Base-by-base conservation (phyloP, 2,797 vertebrate species). In the Pipistrellus pygmaeus region DNA sequence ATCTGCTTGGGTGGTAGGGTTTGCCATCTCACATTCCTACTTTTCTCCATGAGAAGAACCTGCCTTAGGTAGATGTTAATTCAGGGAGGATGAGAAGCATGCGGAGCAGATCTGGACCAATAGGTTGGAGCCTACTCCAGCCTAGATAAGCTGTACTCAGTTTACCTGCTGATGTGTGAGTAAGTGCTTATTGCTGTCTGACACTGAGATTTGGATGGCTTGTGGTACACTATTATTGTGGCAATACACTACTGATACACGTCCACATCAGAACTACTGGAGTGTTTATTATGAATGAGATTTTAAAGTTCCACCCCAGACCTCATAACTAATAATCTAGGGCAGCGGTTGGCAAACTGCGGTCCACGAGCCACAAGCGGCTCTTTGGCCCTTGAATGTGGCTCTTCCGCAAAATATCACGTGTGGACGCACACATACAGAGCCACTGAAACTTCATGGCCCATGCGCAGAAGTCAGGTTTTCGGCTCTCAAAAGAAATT, bases 21-120 rank as follows among this genome's bases (percentile, higher is more conserved):
- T 55, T 62, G 12, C 48, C 38, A n/a, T 35, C 64, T 93, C 53
- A 78, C 23, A 30, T 18, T 13, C 30, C 57, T 85, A 75, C 20
- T 82, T 57, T 80, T 75, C 46, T 80, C 57, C 66, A 2, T 15
- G 30, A 94, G 90, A 80, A 86, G 83, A 85, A 68, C 18, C 57
- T 87, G 62, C 13, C 27, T 48, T 8, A 20, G 18, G 2, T 11
- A 82, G 68, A 91, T 8, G 12, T 27, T 62, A 57, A 25, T 27
- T 85, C n/a, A 38, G 41, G 60, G 51, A 87, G 20, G 8, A 25
- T n/a, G 55, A 75, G 62, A 76, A 41, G 25, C 4, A 46, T 0
- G 1, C 14, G 32, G 21, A 73, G 35, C 12, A 48, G 41, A 84
- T 35, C 53, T 62, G 27, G 46, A 85, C 0, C 77, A 53, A 57